Conservation (phyloP, 2,888 invertebrate genomes). For the Heterodera filipjevi region DNA sequence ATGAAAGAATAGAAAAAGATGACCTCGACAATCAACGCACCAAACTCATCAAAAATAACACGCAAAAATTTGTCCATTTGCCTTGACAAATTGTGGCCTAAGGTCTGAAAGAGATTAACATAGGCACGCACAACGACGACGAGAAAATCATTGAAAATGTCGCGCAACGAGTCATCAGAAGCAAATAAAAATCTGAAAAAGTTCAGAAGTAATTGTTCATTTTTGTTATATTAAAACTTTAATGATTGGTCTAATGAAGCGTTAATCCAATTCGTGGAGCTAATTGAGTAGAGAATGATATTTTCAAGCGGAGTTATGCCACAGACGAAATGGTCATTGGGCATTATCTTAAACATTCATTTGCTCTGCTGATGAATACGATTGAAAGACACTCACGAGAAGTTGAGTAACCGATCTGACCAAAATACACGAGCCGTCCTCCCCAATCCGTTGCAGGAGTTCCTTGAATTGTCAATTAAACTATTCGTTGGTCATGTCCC, state of each 20-base stretch:
- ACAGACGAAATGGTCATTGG: constrained; percentile 61
- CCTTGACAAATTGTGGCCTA: constrained; percentile 91
- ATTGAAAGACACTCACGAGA: constrained; percentile 70
- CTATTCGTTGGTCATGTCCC: constrained; percentile 47
- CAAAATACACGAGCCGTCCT: constrained; percentile 72
- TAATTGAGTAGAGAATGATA: constrained; percentile 34
- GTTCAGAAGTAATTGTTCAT: neutral
- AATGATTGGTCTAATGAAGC: neutral
- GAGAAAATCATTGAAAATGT: constrained; percentile 75
- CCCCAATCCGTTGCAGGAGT: constrained; percentile 89
- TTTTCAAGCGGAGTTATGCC: constrained; percentile 69
- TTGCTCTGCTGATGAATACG: too few relatives aligned
- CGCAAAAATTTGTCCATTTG: constrained; percentile 75
- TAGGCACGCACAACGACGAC: constrained; percentile 73
- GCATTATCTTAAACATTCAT: constrained; percentile 67
- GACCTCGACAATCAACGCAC: constrained; percentile 3
- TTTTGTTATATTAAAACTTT: neutral
- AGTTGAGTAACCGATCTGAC: constrained; percentile 84
- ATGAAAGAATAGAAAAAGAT: neutral
- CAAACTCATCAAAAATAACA: constrained; percentile 25
- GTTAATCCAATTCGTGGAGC: constrained; percentile 5
- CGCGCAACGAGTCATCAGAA: neutral
- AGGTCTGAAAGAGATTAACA: constrained; percentile 73
- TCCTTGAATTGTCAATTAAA: constrained; percentile 71
- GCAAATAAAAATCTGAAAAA: neutral